Evolutionary conservation across 2,888 invertebrate genomes (phyloP), one percentile per base, ranked within the genome.

Genomic region (Sphaeridia pumilis): DNA sequence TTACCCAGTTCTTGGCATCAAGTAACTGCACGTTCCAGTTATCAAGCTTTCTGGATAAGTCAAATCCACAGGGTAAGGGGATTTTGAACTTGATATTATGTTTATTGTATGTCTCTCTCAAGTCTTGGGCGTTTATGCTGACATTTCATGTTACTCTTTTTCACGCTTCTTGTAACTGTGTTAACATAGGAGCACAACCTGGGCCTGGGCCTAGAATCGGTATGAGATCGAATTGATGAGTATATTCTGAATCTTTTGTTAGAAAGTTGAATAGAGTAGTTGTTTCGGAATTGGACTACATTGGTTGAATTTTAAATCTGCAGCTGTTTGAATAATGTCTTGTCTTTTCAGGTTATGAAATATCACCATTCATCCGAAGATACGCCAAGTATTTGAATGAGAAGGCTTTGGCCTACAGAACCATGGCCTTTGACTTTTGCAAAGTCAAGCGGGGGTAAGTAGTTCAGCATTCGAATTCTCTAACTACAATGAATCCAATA

Each of bases 301-400:
- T n/a, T n/a, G n/a, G n/a, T n/a, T n/a, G n/a, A n/a, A n/a, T n/a
- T n/a, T n/a, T n/a, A n/a, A n/a, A n/a, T n/a, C n/a, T n/a, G n/a
- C n/a, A n/a, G n/a, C n/a, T n/a, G n/a, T n/a, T n/a, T n/a, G n/a
- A n/a, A n/a, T n/a, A n/a, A n/a, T n/a, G n/a, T 49, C 28, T 41
- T n/a, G 52, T 52, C 61, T 60, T 71, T 74, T 49, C 76, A 93
- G 94, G 93, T 59, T 97, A 95, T 76, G 97, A 98, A 73, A 98
- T 99, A 95, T 97, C 97, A 47, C 93, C 93, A 66, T 98, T 94
- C 74, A 97, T 99, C 71, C 80, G 97, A 71, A 82, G 95, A 66
- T 98, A 98, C 76, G 94, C 97, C 70, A 93, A 93, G 75, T 99
- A 99, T 78, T 79, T 99, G 71, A 95, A 97, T 72, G 97, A 98